Evolutionary conservation across 2,888 invertebrate genomes (phyloP), one percentile per base, ranked within the genome.

Genomic region (Abrostola tripartita): DNA sequence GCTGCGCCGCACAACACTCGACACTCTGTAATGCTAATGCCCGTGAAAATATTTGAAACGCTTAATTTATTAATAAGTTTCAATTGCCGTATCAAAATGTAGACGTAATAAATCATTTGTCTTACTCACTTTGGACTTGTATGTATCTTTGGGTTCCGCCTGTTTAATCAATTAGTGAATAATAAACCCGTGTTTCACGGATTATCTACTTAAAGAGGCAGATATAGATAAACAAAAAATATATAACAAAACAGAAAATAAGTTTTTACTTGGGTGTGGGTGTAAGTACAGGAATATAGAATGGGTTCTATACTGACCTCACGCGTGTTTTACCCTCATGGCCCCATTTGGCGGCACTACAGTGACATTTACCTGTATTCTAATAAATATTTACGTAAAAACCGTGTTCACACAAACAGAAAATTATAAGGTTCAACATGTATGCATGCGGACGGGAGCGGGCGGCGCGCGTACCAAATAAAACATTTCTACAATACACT

Each of bases 401-500:
- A 77, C 78, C 71, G 72, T 87, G 87, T 87, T 88, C 85, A 85
- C 84, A 87, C 84, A 84, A 85, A 89, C 78, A 87, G 85, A 85
- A 90, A 91, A 90, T 89, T 89, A 91, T 83, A 84, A 89, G 87
- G 86, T 86, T 74, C 70, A 67, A 61, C 70, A 62, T 65, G 76
- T 71, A 71, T 74, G 70, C 68, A 56, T 78, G 68, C 70, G 76
- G 74, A 71, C 76, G 84, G 78, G 58, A 78, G 68, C 71, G 76
- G 74, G 71, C 76, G 84, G 78, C 85, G 86, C 85, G 85, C 85
- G 87, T 78, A 85, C 74, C 86, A 88, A 91, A 91, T 88, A 89
- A 91, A 92, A 87, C 88, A 89, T 88, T 85, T 83, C 82, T 82
- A 89, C 87, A 90, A 86, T 88, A 82, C 87, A 85, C 80, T 82